Evolutionary conservation across 1,140 invertebrate genomes (phyloP).

Genomic region (Schmidtea mediterranea): DNA sequence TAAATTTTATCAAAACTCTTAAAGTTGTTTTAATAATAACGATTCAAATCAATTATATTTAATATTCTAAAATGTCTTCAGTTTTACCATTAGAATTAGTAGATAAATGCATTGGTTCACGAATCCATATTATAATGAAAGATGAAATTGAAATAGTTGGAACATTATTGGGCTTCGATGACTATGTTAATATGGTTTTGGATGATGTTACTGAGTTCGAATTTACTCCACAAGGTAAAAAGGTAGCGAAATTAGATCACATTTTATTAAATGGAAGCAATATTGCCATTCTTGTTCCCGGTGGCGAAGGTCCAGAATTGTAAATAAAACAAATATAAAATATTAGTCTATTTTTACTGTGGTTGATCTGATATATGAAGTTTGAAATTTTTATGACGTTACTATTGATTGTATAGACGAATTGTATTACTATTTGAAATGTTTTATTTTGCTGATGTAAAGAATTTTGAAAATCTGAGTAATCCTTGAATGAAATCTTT

Average conservation of each 20-base stretch:
- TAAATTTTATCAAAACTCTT: no score
- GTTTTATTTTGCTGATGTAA: no score
- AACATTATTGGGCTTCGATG: constrained; percentile 82
- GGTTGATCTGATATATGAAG: no score
- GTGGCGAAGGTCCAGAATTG: constrained; percentile 29
- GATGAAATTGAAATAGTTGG: constrained; percentile 98
- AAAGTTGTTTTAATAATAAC: no score
- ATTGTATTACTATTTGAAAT: no score
- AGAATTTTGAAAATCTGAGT: no score
- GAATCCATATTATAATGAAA: constrained; percentile 98
- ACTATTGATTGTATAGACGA: no score
- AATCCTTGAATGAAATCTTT: no score
- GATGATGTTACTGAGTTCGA: constrained; percentile 43
- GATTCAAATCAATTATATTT: not conserved
- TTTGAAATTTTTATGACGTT: no score
- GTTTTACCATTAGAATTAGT: constrained; percentile 46
- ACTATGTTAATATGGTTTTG: constrained; percentile 58
- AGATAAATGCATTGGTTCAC: constrained; percentile 97
- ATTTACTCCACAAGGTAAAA: constrained; percentile 70
- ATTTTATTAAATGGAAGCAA: constrained; percentile 96
- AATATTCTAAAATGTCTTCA: not conserved
- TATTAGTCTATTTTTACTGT: no score
- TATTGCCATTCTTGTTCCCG: constrained; percentile 51
- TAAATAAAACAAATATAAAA: no score
- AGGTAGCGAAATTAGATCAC: constrained; percentile 84